These are phyloP conservation scores for Cataglyphis rosenhaueri DNA, from an alignment of 2,888 invertebrate genomes.

Conservation along the genomic window DNA sequence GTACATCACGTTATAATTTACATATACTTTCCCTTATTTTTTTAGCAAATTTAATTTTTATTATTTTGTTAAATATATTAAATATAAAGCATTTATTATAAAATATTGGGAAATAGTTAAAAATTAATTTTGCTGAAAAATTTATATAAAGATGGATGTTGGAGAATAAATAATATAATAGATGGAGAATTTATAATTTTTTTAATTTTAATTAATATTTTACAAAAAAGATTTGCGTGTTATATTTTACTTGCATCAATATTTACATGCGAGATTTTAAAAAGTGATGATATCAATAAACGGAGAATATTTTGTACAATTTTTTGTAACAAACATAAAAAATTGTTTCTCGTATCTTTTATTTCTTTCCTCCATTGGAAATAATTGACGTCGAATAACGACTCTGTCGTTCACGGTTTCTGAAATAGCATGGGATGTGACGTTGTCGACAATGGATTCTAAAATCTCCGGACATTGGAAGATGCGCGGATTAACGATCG, in stretches of 20 bases:
- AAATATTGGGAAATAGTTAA: background rate
- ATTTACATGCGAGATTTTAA: background rate
- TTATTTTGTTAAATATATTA: background rate
- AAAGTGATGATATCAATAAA: background rate
- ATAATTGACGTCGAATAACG: background rate
- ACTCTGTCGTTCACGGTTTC: background rate
- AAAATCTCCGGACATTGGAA: slow-evolving; percentile 18
- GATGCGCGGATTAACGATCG: slow-evolving; percentile 30
- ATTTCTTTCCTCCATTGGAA: background rate
- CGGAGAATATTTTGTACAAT: background rate
- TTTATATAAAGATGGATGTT: background rate
- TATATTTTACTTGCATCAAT: background rate
- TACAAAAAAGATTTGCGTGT: background rate
- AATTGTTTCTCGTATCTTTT: background rate
- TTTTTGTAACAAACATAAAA: background rate
- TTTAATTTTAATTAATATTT: background rate
- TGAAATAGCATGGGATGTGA: background rate
- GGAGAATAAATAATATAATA: background rate
- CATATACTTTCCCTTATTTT: no score
- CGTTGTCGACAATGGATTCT: background rate
- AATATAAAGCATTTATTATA: background rate
- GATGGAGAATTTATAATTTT: background rate
- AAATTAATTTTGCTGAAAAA: background rate
- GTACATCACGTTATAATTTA: background rate
- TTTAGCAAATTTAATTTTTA: background rate